Percentiles rank a stretch among this genome's conserved stretches.
phyloP scores from a whole-genome alignment of 2,888 invertebrate species.

The Lydus trimaculatus region DNA sequence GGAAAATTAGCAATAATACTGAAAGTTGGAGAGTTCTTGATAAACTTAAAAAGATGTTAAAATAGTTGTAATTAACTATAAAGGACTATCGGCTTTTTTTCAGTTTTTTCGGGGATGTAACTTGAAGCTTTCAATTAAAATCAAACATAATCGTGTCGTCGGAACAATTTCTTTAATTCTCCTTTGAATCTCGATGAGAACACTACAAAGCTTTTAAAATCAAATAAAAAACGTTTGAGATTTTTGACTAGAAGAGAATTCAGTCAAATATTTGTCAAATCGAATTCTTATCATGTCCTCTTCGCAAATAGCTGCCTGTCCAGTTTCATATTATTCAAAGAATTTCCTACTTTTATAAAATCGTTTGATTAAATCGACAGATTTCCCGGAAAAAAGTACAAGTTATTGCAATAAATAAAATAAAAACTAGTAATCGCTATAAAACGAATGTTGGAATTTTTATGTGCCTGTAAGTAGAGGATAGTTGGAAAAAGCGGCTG shows the following conservation, averaged over 20 bases:
- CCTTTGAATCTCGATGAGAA: background rate
- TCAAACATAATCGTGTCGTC: background rate
- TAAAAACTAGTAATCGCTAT: background rate
- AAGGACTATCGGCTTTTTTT: background rate
- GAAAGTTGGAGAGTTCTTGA: background rate
- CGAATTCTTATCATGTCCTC: background rate
- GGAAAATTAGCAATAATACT: slow-evolving; percentile 2
- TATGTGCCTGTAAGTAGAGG: background rate
- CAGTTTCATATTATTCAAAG: slow-evolving; percentile 1
- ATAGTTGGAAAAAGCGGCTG: background rate
- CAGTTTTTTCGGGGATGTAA: background rate
- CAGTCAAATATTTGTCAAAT: slow-evolving; percentile 6
- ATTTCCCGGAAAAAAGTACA: background rate
- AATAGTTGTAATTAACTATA: background rate
- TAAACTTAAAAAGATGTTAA: background rate
- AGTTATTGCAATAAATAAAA: background rate
- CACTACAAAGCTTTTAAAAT: background rate
- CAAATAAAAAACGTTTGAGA: background rate
- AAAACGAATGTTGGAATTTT: background rate
- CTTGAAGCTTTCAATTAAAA: background rate
- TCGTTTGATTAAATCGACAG: background rate
- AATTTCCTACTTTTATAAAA: background rate
- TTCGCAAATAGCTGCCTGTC: background rate
- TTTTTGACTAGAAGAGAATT: background rate
- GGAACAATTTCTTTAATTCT: no score